Evolutionary conservation across 2,113 vertebrate species (phyloP).

Genomic region (Marcusenius ussheri): DNA sequence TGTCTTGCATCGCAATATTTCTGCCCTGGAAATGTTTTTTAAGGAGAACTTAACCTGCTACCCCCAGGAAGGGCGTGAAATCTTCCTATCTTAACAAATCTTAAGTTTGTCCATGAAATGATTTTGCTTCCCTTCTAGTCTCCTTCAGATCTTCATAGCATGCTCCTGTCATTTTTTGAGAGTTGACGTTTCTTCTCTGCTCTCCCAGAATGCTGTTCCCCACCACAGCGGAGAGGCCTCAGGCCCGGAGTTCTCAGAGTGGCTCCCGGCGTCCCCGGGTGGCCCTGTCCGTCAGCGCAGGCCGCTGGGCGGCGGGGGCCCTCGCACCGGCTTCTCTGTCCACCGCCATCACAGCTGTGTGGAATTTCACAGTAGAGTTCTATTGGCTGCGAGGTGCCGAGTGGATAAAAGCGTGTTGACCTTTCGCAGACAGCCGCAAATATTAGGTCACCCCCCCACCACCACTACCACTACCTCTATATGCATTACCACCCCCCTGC

Average conservation of each 20-base stretch:
- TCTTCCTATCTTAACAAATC: background rate
- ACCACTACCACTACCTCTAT: background rate
- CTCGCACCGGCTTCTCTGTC: constrained; percentile 30
- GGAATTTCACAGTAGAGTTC: constrained; percentile 55
- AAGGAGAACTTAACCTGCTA: background rate
- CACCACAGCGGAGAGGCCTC: background rate
- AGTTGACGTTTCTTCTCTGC: background rate
- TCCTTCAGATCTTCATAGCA: background rate
- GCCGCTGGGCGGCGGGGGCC: constrained; percentile 36
- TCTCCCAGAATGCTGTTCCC: background rate
- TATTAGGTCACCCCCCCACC: constrained; percentile 6
- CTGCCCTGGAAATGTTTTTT: background rate
- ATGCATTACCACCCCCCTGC: background rate
- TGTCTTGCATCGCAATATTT: background rate
- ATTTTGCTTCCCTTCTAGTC: background rate
- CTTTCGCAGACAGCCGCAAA: constrained; percentile 52
- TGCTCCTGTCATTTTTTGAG: background rate
- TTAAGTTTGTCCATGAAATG: background rate
- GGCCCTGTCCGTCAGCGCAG: constrained; percentile 22
- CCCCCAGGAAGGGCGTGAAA: background rate
- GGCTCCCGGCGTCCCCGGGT: background rate
- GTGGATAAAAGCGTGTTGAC: constrained; percentile 49
- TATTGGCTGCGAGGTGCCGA: constrained; percentile 43
- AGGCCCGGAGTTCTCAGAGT: background rate
- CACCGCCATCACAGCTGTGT: constrained; percentile 26